phyloP scores from a whole-genome alignment of 2,888 invertebrate genomes.

The Agrochola circellaris region DNA sequence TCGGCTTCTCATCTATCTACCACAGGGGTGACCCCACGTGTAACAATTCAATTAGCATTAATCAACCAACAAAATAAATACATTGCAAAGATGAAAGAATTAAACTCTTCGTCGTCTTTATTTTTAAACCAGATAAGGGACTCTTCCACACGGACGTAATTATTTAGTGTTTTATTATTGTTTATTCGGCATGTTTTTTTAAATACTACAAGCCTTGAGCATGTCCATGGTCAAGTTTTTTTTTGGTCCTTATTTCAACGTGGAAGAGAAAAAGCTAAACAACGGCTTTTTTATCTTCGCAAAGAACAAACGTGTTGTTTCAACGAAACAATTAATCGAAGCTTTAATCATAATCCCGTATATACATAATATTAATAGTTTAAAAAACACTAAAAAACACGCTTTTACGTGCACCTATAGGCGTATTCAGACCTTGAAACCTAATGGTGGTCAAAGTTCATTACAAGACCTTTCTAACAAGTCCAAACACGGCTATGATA shows the following conservation, averaged over 20 bases:
- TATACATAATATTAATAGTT: too few relatives aligned
- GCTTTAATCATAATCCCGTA: background rate
- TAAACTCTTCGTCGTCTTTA: constrained; percentile 26
- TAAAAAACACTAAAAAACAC: too few relatives aligned
- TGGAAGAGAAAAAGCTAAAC: background rate
- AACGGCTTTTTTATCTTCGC: background rate
- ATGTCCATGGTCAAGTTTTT: too few relatives aligned
- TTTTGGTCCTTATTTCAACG: background rate
- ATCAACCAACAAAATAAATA: constrained; percentile 16
- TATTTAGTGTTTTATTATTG: constrained; percentile 20
- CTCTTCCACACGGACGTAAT: constrained; percentile 38
- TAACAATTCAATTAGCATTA: constrained; percentile 24
- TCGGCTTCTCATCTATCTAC: constrained; percentile 1
- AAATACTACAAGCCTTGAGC: background rate
- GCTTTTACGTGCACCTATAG: too few relatives aligned
- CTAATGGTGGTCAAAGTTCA: too few relatives aligned
- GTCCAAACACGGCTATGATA: too few relatives aligned
- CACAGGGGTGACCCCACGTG: background rate
- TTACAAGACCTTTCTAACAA: too few relatives aligned
- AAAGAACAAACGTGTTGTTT: background rate
- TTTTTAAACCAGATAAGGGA: constrained; percentile 44
- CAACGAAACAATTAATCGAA: background rate
- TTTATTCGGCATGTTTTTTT: constrained; percentile 28
- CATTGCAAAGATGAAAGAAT: constrained; percentile 20
- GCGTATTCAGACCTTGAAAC: too few relatives aligned